Conservation (phyloP, 2,888 invertebrate genomes). For the Leptarthrus brevirostris region DNA sequence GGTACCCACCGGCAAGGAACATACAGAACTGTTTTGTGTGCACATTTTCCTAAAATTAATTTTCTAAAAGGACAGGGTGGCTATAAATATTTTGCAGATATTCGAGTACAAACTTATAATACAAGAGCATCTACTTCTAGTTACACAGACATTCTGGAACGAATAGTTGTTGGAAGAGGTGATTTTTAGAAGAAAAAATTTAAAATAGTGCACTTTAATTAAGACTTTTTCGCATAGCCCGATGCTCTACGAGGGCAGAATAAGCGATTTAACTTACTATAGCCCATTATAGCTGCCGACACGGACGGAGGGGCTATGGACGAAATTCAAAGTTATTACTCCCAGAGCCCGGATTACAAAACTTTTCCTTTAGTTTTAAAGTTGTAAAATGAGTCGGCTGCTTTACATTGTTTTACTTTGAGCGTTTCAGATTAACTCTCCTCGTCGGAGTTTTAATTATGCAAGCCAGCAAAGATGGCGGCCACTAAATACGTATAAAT, state of each 20-base stretch:
- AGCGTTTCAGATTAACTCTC: too few relatives aligned
- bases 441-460: too few relatives aligned
- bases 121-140: background rate
- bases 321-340: background rate
- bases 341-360: too few relatives aligned
- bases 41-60: slow-evolving; percentile 17
- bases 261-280: too few relatives aligned
- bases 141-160: too few relatives aligned
- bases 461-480: too few relatives aligned
- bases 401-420: too few relatives aligned
- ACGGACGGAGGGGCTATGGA: background rate
- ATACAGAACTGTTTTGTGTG: background rate
- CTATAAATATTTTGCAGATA: background rate
- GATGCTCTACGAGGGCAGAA: too few relatives aligned
- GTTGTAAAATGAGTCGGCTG: too few relatives aligned
- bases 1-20: background rate
- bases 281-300: too few relatives aligned
- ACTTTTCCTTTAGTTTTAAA: background rate
- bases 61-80: background rate
- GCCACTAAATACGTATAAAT: too few relatives aligned
- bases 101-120: too few relatives aligned
- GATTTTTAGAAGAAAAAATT: background rate
- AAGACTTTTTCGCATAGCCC: background rate
- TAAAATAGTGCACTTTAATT: background rate
- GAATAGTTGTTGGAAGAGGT: background rate